Conservation (phyloP, 1,140 invertebrate genomes). For the Coelopa frigida region DNA sequence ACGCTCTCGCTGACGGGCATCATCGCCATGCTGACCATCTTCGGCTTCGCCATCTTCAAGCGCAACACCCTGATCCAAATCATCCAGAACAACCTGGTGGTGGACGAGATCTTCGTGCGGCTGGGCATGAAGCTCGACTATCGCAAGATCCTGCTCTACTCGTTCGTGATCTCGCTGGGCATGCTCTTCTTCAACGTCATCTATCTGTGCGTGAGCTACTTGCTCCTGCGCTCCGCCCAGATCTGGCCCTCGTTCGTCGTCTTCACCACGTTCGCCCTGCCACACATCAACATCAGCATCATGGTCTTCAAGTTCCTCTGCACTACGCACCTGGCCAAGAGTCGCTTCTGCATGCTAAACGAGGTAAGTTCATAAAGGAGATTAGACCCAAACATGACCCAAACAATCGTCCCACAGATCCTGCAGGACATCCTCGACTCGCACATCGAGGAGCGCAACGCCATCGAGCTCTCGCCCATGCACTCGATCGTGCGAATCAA, state of each 20-base stretch:
- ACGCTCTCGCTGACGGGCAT: slow-evolving; percentile 35
- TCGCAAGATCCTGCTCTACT: slow-evolving; percentile 25
- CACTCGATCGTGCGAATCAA: slow-evolving; percentile 28
- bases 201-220: slow-evolving; percentile 38
- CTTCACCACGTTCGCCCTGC: slow-evolving; percentile 36
- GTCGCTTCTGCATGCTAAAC: slow-evolving; percentile 37
- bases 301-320: slow-evolving; percentile 42
- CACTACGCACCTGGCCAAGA: slow-evolving; percentile 33
- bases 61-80: slow-evolving; percentile 29
- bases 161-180: slow-evolving; percentile 31
- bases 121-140: slow-evolving; percentile 38
- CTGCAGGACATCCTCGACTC: slow-evolving; percentile 37
- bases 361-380: slow-evolving; percentile 22
- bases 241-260: slow-evolving; percentile 38
- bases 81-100: slow-evolving; percentile 33
- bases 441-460: slow-evolving; percentile 27
- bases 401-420: slow-evolving; percentile 23
- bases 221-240: slow-evolving; percentile 28
- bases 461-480: slow-evolving; percentile 33
- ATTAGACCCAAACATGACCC: background rate
- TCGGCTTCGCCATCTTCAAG: slow-evolving; percentile 36
- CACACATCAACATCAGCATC: slow-evolving; percentile 38
- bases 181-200: slow-evolving; percentile 36
- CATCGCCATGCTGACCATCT: slow-evolving; percentile 38
- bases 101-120: slow-evolving; percentile 36